These are phyloP conservation scores for Volucella inflata DNA, from an alignment of 2,888 invertebrate genomes.

Conservation along the genomic window DNA sequence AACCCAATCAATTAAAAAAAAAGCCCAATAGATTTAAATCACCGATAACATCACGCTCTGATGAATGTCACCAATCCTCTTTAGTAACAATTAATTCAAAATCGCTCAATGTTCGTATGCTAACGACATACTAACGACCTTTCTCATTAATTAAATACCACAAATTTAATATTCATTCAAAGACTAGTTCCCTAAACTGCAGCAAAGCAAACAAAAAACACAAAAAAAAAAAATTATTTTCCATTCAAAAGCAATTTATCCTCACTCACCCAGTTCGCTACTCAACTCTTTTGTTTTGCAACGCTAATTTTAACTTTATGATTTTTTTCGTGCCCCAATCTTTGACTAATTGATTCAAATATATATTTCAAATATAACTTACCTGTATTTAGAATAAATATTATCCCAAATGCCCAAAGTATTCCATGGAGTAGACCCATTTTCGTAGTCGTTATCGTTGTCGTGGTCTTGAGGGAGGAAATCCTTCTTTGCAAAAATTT, in stretches of 20 bases:
- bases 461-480: slow-evolving; percentile 9
- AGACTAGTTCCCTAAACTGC: slow-evolving; percentile 13
- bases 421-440: slow-evolving; percentile 80
- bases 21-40: too few species aligned
- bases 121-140: neutral
- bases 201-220: neutral
- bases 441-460: slow-evolving; percentile 72
- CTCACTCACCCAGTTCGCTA: neutral
- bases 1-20: too few species aligned
- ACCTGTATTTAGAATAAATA: slow-evolving; percentile 82
- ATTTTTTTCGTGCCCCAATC: neutral
- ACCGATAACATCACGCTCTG: too few species aligned
- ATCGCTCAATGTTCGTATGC: too few species aligned
- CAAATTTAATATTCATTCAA: neutral
- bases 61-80: too few species aligned
- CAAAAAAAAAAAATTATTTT: neutral
- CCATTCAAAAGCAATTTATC: neutral
- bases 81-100: too few species aligned
- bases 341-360: neutral
- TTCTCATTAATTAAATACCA: slow-evolving; percentile 1
- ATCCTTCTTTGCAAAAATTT: slow-evolving; percentile 38
- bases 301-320: neutral
- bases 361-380: slow-evolving; percentile 72
- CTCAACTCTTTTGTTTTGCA: slow-evolving; percentile 32
- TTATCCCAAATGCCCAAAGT: slow-evolving; percentile 82